Evolutionary conservation across 2,888 invertebrate genomes (phyloP).

Genomic region (Hypomecis atomaria): DNA sequence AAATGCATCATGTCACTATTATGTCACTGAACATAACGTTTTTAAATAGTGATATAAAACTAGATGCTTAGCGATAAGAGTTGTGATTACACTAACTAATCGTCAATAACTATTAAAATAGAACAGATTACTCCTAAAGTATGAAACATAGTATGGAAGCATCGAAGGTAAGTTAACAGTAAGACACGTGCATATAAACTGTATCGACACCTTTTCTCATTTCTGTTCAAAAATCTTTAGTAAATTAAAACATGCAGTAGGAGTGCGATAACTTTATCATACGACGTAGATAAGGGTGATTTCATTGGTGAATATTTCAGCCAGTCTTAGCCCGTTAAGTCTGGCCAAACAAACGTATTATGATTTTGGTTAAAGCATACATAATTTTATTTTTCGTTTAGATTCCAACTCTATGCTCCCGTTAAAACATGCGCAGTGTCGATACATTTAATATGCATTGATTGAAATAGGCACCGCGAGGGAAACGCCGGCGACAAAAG

Average conservation of each 20-base stretch:
- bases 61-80: conserved; percentile 76
- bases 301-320: not conserved
- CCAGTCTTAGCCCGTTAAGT: conserved; percentile 8
- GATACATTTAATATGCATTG: conserved; percentile 14
- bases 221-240: not conserved
- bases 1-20: conserved; percentile 84
- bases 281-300: not conserved
- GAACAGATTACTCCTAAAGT: conserved; percentile 65
- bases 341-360: not conserved
- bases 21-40: conserved; percentile 80
- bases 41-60: conserved; percentile 71
- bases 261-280: not conserved
- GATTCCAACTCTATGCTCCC: not conserved
- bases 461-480: conserved; percentile 19
- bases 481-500: conserved; percentile 49
- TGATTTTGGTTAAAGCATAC: not conserved
- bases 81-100: conserved; percentile 82
- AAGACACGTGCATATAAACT: conserved; percentile 9
- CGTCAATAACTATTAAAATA: conserved; percentile 63
- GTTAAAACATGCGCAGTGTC: conserved; percentile 14
- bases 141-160: conserved; percentile 73
- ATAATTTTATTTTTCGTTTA: not conserved
- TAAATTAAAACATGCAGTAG: not conserved
- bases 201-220: conserved; percentile 2
- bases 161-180: conserved; percentile 47